Base-by-base conservation (phyloP, 1,140 invertebrate species). In the Drosophila mauritiana region DNA sequence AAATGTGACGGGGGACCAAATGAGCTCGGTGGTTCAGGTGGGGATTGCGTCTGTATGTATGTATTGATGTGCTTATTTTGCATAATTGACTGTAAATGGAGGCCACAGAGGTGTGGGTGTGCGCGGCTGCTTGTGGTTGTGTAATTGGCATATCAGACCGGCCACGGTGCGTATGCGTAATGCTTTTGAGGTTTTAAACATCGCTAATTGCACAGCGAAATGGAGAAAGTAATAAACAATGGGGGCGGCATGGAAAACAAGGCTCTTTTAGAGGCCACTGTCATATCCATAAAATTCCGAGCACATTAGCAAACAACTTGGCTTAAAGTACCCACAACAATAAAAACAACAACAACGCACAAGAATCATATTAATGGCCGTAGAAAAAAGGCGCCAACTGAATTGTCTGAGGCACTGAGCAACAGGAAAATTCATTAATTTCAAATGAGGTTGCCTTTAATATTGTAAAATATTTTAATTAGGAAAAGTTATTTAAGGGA, bases 1-100 rank as follows among this genome's bases (percentile, higher is more conserved):
- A 11, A 31, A 39, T 4, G 1, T 3, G 3, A 12, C 0, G 20
- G 2, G 11, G 11, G 1, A 36, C 22, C n/a, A 20, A 36, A n/a
- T 34, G n/a, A 20, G 36, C 36, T 49, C 59, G 20, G 53, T 76
- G 51, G 61, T 77, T 54, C 20, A 20, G 40, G 59, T 39, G 15
- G 39, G 36, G n/a, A 49, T 25, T 59, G 51, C 53, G 40, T 22
- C 25, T 48, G 48, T 73, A 25, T 53, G 46, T 72, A 31, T 65
- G 42, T 56, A 70, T 83, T 72, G 59, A 63, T 79, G 75, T 77
- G 81, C 78, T 75, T 79, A 73, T 82, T 88, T 88, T 88, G 83
- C 83, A 86, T 88, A 86, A 86, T 86, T 65, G 75, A 82, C 70
- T 88, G 65, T 68, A 76, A 86, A 88, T 88, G 61, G 65, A 49